These are phyloP conservation scores for Pyrrhosoma nymphula DNA, from an alignment of 2,888 invertebrate species.

Conservation along the genomic window DNA sequence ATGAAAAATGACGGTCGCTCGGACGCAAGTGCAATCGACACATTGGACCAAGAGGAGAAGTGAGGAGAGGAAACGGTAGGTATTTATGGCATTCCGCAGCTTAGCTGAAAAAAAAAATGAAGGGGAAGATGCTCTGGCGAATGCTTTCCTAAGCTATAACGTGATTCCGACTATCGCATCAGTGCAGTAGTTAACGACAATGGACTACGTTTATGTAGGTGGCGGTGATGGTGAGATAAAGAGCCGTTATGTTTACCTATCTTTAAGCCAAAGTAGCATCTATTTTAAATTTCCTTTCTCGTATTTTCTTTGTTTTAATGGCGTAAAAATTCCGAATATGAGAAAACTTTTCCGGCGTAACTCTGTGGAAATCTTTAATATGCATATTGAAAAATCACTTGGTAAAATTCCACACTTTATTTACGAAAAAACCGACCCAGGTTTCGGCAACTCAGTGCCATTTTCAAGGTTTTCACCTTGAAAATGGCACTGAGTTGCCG, in stretches of 20 bases:
- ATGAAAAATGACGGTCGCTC: conserved; percentile 27
- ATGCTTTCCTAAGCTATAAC: background rate
- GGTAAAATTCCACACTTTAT: too few species aligned
- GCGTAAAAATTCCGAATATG: too few species aligned
- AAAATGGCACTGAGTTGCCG: too few species aligned
- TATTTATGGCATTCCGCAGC: conserved; percentile 3
- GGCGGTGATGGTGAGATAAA: background rate
- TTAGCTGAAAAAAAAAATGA: background rate
- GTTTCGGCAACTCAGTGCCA: too few species aligned
- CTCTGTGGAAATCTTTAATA: too few species aligned
- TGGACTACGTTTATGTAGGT: background rate
- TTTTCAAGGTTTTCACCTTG: too few species aligned
- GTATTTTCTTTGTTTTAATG: background rate
- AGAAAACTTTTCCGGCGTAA: too few species aligned
- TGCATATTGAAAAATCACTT: too few species aligned
- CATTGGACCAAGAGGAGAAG: background rate
- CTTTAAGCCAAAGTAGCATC: too few species aligned
- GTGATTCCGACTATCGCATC: background rate
- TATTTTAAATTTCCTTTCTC: background rate
- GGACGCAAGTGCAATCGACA: conserved; percentile 35
- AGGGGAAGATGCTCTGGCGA: background rate
- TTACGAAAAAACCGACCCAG: too few species aligned
- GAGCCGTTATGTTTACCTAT: background rate
- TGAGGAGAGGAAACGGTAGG: background rate
- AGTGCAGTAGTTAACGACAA: background rate